Base-by-base conservation (phyloP, 2,888 invertebrate species). In the Pheosia tremula region DNA sequence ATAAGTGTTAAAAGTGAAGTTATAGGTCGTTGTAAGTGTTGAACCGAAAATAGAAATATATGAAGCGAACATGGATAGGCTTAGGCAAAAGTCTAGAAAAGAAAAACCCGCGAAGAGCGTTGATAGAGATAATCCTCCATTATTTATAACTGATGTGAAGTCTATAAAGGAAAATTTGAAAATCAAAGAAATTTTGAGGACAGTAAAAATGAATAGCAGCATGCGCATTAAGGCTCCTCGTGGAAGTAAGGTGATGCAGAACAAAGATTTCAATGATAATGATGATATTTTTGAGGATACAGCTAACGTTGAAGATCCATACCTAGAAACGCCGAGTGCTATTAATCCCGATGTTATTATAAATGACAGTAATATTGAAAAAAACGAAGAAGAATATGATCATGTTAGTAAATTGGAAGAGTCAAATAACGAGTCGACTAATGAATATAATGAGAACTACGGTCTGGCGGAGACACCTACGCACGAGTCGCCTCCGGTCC, bases 201-300 rank as follows among this genome's bases (percentile, higher is more conserved):
- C 87, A 8, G 93, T 92, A 0, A 93, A 91, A 83, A 91, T 91
- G 87, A 92, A 89, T 57, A 91, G 88, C 58, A 91, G 90, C 69
- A 89, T 90, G 88, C 81, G 90, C 47, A 74, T 91, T 39, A 90
- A 90, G 67, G 89, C 88, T 1, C 91, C 90, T 3, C 80, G 82
- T 10, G 89, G 88, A 1, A 90, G 88, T 63, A 90, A 87, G 79
- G 85, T 90, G 24, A 88, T 91, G 87, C 82, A 84, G 60, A 88
- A 81, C 64, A 88, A 86, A 71, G 89, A 91, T 65, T 87, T 89
- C 59, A 86, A 83, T 64, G 87, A 87, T 4, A 81, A 79, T 39
- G 89, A 88, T 36, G 87, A 88, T 24, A 75, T 80, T 62, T 85
- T 83, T 68, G 87, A 86, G 39, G 80, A 70, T 11, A 68, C 66